These are phyloP conservation scores for Eolophus roseicapilla DNA, from an alignment of 2,113 vertebrate species.

Conservation along the genomic window DNA sequence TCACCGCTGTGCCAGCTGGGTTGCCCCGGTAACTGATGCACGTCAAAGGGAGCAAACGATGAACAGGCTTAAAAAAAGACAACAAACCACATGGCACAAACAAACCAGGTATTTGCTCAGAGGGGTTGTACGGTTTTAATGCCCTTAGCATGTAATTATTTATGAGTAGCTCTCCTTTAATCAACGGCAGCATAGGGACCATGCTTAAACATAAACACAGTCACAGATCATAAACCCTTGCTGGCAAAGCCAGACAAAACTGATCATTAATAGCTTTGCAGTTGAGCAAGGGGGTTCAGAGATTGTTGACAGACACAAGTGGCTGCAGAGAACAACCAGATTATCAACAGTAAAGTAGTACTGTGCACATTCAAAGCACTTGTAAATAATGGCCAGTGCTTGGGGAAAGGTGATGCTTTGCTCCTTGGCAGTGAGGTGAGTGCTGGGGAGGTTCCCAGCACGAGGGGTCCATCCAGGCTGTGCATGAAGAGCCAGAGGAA, in stretches of 20 bases:
- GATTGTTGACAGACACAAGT: not conserved
- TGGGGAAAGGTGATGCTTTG: too few relatives aligned
- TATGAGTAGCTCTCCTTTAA: not conserved
- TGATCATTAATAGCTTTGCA: not conserved
- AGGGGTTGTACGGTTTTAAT: not conserved
- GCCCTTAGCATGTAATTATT: not conserved
- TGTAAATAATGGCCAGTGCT: rapidly evolving
- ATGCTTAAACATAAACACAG: too few relatives aligned
- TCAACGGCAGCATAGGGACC: not conserved
- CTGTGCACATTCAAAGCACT: rapidly evolving
- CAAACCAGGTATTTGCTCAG: not conserved
- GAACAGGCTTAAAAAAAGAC: not conserved
- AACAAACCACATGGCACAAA: not conserved
- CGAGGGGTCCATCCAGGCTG: not conserved
- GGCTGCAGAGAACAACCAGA: not conserved
- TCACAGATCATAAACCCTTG: not conserved
- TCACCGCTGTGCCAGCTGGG: not conserved
- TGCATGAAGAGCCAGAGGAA: not conserved
- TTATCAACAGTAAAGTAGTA: rapidly evolving
- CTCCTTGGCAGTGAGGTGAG: rapidly evolving
- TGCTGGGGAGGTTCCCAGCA: not conserved
- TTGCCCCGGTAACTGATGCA: slow-evolving; percentile 33
- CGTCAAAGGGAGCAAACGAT: not conserved
- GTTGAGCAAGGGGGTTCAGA: not conserved
- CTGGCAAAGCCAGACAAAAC: not conserved